Percentiles rank a stretch among this genome's conserved stretches.
Evolutionary conservation across 2,888 invertebrate genomes (phyloP).

Genomic region (Suillia variegata): DNA sequence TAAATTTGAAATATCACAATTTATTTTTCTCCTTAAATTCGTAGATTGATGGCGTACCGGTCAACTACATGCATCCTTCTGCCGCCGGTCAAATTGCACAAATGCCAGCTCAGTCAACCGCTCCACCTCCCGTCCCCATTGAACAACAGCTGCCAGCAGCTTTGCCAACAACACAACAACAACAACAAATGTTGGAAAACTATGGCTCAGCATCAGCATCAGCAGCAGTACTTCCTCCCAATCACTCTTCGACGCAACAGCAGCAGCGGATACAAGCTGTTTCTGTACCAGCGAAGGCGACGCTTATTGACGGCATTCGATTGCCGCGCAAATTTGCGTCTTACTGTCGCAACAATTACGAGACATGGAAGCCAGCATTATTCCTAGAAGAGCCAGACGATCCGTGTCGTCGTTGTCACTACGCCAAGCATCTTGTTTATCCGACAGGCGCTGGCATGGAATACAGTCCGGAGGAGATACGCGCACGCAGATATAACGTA

Average conservation of each 20-base stretch:
- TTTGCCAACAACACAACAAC: too few relatives aligned
- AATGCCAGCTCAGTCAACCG: too few relatives aligned
- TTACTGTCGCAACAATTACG: constrained; percentile 56
- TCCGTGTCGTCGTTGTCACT: constrained; percentile 56
- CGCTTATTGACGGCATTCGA: constrained; percentile 44
- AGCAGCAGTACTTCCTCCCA: not conserved
- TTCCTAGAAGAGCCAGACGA: constrained; percentile 60
- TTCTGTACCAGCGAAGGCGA: not conserved
- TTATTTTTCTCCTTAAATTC: too few relatives aligned
- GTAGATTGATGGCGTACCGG: constrained; percentile 5
- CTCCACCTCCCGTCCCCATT: constrained; percentile 24
- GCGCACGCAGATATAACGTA: constrained; percentile 44
- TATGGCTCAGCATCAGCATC: too few relatives aligned
- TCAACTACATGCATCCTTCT: constrained; percentile 1
- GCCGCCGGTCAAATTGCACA: not conserved
- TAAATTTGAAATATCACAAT: too few relatives aligned
- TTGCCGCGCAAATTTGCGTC: constrained; percentile 56
- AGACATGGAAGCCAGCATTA: constrained; percentile 59
- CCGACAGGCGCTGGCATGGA: constrained; percentile 56
- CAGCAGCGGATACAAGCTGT: constrained; percentile 8
- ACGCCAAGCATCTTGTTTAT: constrained; percentile 57
- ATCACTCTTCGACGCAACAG: constrained; percentile 4
- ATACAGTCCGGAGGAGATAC: constrained; percentile 59
- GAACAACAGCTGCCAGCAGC: constrained; percentile 36
- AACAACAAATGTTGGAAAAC: constrained; percentile 24